Conservation (phyloP, 2,797 vertebrate species). For the Spinibarbus caldwelli region DNA sequence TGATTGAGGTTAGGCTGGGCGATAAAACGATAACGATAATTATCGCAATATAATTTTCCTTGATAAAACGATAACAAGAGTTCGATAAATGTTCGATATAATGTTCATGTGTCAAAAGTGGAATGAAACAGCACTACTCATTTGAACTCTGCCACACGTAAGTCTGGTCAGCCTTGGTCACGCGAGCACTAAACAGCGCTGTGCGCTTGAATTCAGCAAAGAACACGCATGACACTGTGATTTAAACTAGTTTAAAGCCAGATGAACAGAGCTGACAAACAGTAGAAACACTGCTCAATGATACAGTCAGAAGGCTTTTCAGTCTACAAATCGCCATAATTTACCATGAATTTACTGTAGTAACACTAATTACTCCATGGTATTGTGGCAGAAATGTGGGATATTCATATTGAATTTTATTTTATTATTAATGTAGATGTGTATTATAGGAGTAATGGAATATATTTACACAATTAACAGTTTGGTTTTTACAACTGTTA, state of each 20-base stretch:
- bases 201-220: neutral
- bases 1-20: neutral
- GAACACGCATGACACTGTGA: too few relatives aligned
- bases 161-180: neutral
- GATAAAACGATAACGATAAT: neutral
- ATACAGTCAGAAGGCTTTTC: neutral
- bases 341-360: neutral
- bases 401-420: neutral
- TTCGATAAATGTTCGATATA: neutral
- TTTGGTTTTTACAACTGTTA: too few relatives aligned
- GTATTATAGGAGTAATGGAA: too few relatives aligned
- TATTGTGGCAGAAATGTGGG: too few relatives aligned
- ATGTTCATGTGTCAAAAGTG: neutral
- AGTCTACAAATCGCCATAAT: neutral
- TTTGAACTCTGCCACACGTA: neutral
- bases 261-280: neutral
- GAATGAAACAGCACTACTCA: neutral
- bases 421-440: too few relatives aligned
- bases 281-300: neutral
- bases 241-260: neutral
- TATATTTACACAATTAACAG: too few relatives aligned
- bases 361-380: neutral
- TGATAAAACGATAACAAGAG: neutral
- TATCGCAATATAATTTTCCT: neutral
- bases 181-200: neutral